Percentiles rank a stretch among this genome's conserved stretches.
Conservation (phyloP, 2,113 vertebrate species). For the Puma concolor region DNA sequence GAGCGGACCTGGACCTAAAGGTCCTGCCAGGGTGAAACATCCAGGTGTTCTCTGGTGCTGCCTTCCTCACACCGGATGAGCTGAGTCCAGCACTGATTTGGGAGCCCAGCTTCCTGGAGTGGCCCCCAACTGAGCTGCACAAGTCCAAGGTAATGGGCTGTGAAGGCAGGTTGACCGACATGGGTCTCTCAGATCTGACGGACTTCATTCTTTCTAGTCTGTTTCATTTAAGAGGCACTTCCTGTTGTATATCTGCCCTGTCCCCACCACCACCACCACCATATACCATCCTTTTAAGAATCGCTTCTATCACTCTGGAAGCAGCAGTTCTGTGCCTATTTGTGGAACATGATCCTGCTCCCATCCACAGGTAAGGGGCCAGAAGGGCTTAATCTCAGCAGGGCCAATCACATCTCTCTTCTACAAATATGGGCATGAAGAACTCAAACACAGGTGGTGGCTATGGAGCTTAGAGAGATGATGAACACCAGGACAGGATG, state of each 20-base stretch:
- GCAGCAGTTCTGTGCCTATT: not conserved
- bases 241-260: not conserved
- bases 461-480: not conserved
- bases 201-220: not conserved
- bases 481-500: rapidly evolving
- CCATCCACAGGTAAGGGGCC: not conserved
- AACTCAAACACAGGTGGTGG: not conserved
- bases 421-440: not conserved
- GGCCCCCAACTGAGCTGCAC: not conserved
- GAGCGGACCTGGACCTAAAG: no score
- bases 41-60: not conserved
- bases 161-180: not conserved
- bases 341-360: not conserved
- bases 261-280: not conserved
- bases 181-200: not conserved
- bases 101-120: not conserved
- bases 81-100: not conserved
- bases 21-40: not conserved
- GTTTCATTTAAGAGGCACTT: not conserved
- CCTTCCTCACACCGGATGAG: not conserved
- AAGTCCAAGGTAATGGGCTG: not conserved
- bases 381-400: not conserved
- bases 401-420: not conserved
- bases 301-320: not conserved
- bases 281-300: not conserved